phyloP scores from a whole-genome alignment of 2,113 vertebrate species.

The Xiphophorus maculatus region DNA sequence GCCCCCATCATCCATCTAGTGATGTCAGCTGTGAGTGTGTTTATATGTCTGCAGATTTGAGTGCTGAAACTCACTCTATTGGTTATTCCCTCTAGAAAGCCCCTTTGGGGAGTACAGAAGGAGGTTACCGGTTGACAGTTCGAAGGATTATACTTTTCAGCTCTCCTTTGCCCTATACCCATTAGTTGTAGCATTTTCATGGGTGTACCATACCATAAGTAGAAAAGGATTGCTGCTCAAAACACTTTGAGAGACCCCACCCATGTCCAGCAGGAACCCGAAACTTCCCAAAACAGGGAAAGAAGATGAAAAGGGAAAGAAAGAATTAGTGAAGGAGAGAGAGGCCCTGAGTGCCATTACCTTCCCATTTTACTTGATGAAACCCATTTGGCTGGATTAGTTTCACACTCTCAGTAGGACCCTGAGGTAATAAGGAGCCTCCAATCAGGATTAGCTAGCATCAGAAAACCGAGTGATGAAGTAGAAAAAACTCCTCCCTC shows the following conservation, averaged over 20 bases:
- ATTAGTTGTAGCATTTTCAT: conserved; percentile 12
- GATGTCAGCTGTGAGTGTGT: conserved; percentile 56
- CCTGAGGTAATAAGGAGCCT: conserved; percentile 51
- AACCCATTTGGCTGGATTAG: conserved; percentile 72
- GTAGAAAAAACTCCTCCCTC: conserved; percentile 26
- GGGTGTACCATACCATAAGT: neutral
- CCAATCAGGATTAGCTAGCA: conserved; percentile 38
- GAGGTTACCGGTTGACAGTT: conserved; percentile 52
- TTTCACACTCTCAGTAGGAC: conserved; percentile 62
- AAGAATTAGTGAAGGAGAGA: conserved; percentile 50
- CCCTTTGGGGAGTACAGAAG: conserved; percentile 47
- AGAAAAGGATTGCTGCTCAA: neutral
- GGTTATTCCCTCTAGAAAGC: conserved; percentile 53
- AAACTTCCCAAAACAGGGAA: conserved; percentile 42
- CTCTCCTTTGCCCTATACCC: conserved; percentile 1
- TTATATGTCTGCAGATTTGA: conserved; percentile 13
- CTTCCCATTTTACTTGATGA: conserved; percentile 69
- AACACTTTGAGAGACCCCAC: conserved; percentile 19
- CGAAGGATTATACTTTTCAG: conserved; percentile 53
- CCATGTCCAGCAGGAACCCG: conserved; percentile 43
- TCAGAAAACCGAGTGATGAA: conserved; percentile 37
- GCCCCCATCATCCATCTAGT: conserved; percentile 66
- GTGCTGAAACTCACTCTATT: conserved; percentile 47
- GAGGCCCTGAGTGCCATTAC: conserved; percentile 57
- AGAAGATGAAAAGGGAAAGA: conserved; percentile 11